These are phyloP conservation scores for Enoplosus armatus DNA, from an alignment of 2,797 vertebrate genomes.

Conservation along the genomic window DNA sequence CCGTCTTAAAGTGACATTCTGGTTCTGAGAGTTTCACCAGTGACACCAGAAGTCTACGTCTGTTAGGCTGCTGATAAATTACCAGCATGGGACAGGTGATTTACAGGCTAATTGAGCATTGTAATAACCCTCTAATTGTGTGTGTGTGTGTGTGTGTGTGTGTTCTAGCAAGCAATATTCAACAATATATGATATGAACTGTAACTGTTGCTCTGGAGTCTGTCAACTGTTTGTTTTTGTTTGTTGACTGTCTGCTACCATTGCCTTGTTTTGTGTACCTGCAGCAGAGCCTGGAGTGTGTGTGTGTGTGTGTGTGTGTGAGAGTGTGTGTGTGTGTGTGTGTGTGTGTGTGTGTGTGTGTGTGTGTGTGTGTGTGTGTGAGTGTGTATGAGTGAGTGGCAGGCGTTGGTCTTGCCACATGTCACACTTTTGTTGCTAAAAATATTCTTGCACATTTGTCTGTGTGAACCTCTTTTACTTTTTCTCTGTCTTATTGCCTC, in stretches of 20 bases:
- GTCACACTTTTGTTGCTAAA: conserved; percentile 19
- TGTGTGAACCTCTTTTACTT: conserved; percentile 12
- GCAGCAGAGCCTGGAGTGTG: not conserved
- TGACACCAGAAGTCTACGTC: conserved; percentile 12
- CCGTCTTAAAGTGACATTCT: conserved; percentile 34
- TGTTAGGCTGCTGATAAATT: conserved; percentile 7
- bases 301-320: conserved; percentile 1
- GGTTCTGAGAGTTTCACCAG: conserved; percentile 12
- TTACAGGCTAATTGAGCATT: conserved; percentile 15
- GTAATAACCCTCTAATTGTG: conserved; percentile 7
- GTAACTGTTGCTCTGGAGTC: not conserved
- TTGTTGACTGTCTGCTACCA: not conserved
- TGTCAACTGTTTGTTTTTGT: not conserved
- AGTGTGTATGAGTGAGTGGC: not conserved
- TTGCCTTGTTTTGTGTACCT: conserved; percentile 7
- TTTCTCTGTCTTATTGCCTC: not conserved
- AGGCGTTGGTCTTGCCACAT: not conserved
- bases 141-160: not conserved
- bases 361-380: conserved; percentile 17
- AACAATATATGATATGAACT: not conserved
- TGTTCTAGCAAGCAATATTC: not conserved
- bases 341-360: not conserved
- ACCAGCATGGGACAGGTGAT: not conserved
- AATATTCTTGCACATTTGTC: not conserved
- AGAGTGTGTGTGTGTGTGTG: conserved; percentile 2